Conservation (phyloP, 2,888 invertebrate genomes). For the Galeruca laticollis region DNA sequence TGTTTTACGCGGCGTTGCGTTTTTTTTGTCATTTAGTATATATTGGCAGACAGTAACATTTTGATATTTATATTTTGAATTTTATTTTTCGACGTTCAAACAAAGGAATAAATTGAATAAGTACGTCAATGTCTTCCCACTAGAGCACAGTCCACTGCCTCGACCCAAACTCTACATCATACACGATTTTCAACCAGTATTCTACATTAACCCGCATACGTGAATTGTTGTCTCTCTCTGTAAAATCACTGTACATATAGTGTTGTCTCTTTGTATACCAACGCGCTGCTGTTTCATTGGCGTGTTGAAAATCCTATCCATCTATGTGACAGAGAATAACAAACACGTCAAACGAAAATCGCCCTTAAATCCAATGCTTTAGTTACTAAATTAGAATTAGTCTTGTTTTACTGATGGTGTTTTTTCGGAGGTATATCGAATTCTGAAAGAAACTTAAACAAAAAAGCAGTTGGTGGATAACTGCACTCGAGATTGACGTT, state of each 20-base stretch:
- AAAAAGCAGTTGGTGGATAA: slow-evolving; percentile 26
- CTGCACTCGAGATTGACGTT: slow-evolving; percentile 18
- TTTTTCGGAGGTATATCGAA: slow-evolving; percentile 39
- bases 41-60: too few species aligned
- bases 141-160: slow-evolving; percentile 34
- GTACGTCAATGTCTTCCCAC: slow-evolving; percentile 37
- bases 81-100: not conserved
- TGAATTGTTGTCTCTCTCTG: slow-evolving; percentile 32
- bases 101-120: not conserved
- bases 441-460: slow-evolving; percentile 41
- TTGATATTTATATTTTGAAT: not conserved
- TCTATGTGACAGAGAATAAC: slow-evolving; percentile 31
- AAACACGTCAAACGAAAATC: slow-evolving; percentile 20
- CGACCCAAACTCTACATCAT: slow-evolving; percentile 28
- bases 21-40: too few species aligned
- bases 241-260: slow-evolving; percentile 19
- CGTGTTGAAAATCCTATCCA: slow-evolving; percentile 35
- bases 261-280: slow-evolving; percentile 29
- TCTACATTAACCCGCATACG: slow-evolving; percentile 35
- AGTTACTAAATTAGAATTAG: slow-evolving; percentile 6
- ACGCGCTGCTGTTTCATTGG: slow-evolving; percentile 37
- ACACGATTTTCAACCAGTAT: slow-evolving; percentile 32
- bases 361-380: slow-evolving; percentile 6
- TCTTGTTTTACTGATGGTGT: slow-evolving; percentile 30
- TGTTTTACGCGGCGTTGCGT: too few species aligned